Evolutionary conservation across 2,113 vertebrate genomes (phyloP).

Genomic region (Daubentonia madagascariensis): DNA sequence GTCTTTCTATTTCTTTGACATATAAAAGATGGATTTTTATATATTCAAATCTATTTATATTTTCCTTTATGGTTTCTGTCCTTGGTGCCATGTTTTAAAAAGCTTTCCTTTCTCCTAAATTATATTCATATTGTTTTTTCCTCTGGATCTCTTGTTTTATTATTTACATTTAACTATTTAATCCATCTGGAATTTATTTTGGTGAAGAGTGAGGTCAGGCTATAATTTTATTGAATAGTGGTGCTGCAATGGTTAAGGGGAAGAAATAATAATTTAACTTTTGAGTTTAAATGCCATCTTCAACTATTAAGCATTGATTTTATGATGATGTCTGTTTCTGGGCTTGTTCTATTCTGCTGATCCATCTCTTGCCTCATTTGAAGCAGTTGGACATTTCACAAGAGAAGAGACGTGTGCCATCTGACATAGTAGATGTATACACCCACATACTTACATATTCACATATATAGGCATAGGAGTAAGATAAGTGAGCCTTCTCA

Average conservation of each 20-base stretch:
- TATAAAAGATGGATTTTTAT: not conserved
- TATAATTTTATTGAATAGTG: slow-evolving; percentile 1
- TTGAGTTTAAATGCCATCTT: not conserved
- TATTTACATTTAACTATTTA: not conserved
- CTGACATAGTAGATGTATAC: not conserved
- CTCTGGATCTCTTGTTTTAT: not conserved
- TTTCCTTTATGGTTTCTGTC: not conserved
- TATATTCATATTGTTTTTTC: not conserved
- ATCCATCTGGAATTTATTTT: not conserved
- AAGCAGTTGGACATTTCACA: not conserved
- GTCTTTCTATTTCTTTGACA: not conserved
- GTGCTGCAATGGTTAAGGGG: not conserved
- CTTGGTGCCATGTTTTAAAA: slow-evolving; percentile 11
- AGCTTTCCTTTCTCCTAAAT: not conserved
- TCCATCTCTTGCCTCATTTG: not conserved
- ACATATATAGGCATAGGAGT: not conserved
- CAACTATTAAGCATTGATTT: not conserved
- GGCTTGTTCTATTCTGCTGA: not conserved
- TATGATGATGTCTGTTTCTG: not conserved
- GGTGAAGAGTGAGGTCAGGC: not conserved
- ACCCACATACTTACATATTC: not conserved
- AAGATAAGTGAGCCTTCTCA: not conserved
- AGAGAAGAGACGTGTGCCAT: not conserved
- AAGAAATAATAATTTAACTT: not conserved
- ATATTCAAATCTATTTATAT: not conserved